Base-by-base conservation (phyloP, 2,797 vertebrate genomes). In the Anguilla megastoma region DNA sequence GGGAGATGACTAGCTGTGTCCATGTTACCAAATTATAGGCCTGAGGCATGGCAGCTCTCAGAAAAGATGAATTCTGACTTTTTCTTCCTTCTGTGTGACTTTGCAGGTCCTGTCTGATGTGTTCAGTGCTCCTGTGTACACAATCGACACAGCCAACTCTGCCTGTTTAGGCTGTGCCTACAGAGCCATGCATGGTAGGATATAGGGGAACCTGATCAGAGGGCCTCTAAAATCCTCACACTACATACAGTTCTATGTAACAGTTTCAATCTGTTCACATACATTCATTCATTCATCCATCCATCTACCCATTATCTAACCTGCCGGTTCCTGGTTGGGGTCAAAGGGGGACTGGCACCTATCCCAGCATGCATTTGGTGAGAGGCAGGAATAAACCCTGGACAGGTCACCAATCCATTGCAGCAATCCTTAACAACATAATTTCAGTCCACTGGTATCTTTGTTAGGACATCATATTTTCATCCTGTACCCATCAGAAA, bases 131-230 rank as follows among this genome's bases (percentile, higher is more conserved):
- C 97, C 98, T 0, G 98, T 99, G 71, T 98, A 96, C 92, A 97
- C 97, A 90, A 97, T 96, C 0, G 96, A 99, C 88, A 96, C 98
- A 0, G 91, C 97, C 58, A 97, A 97, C 94, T 99, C 98, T 0
- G 95, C 98, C 82, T 98, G 98, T 45, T 94, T 99, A 87, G 98
- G 98, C 69, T 96, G 97, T 1, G 97, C 98, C 24, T 99, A 98
- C 95, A 95, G 97, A 94, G 98, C 98, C 60, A 94, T 97, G 88
- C 97, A 99, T 0, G 97, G 98, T 99, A 96, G 95, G 95, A 80
- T 21, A 36, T 41, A 36, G 14, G 74, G 3, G 33, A 36, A 50
- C 18, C 18, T 82, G 45, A 6, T 80, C 41, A 48, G 36, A 7
- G 2, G 36, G 2, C 10, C 50, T 48, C n/a, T 50, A 14, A 36